These are phyloP conservation scores for Pardosa pseudoannulata DNA, from an alignment of 2,888 invertebrate genomes.

Conservation along the genomic window DNA sequence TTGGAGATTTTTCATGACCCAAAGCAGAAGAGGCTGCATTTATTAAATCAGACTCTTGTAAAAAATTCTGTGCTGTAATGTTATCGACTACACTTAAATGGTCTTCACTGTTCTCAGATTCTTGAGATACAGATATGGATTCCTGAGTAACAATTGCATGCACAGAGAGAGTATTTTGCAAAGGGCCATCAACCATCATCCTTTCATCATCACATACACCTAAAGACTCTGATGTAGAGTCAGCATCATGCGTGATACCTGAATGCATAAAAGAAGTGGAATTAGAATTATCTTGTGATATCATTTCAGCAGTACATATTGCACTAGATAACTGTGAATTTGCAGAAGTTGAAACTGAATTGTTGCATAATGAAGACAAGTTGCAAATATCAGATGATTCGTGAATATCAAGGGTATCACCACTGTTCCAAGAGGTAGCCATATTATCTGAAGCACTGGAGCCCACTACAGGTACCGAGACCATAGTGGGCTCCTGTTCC, in stretches of 20 bases:
- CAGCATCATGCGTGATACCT: conserved; percentile 43
- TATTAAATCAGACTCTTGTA: conserved; percentile 61
- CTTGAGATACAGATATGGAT: conserved; percentile 25
- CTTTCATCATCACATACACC: conserved; percentile 46
- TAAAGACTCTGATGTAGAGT: conserved; percentile 54
- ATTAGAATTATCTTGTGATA: conserved; percentile 27
- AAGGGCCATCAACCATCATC: conserved; percentile 50
- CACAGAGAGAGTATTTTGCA: conserved; percentile 48
- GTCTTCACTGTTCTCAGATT: conserved; percentile 53
- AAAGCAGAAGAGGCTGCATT: conserved; percentile 60
- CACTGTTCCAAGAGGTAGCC: conserved; percentile 64
- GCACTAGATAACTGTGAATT: conserved; percentile 35
- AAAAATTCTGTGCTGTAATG: conserved; percentile 62
- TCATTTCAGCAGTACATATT: conserved; percentile 25
- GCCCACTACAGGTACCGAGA: conserved; percentile 66
- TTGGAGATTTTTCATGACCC: conserved; percentile 48
- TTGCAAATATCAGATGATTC: conserved; percentile 23
- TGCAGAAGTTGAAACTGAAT: conserved; percentile 20
- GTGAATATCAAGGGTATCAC: conserved; percentile 31
- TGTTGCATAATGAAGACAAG: conserved; percentile 20
- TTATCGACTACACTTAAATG: conserved; percentile 57
- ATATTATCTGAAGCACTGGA: conserved; percentile 64
- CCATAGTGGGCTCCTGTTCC: conserved; percentile 72
- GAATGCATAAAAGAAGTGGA: conserved; percentile 44
- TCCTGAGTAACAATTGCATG: conserved; percentile 56